phyloP scores from a whole-genome alignment of 1,140 invertebrate species.

The Lepidurus couesii region DNA sequence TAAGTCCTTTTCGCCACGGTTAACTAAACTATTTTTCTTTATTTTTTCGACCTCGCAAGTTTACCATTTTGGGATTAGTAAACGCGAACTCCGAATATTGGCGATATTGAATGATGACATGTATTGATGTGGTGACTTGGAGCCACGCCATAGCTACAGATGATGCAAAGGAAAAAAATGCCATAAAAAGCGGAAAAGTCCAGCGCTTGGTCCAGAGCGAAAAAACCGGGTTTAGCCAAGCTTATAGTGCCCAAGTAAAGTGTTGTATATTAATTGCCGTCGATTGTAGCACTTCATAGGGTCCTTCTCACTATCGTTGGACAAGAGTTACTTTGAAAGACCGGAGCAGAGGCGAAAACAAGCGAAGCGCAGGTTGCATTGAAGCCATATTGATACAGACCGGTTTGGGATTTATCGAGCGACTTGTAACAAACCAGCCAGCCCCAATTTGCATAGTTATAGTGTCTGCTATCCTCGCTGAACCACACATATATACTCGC shows the following conservation, averaged over 20 bases:
- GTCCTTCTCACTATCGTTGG: not conserved
- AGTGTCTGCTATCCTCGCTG: not conserved
- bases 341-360: not conserved
- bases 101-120: too few relatives aligned
- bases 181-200: too few relatives aligned
- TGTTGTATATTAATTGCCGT: not conserved
- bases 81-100: too few relatives aligned
- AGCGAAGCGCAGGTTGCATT: not conserved
- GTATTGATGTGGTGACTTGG: too few relatives aligned
- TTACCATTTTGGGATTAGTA: not conserved
- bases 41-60: not conserved
- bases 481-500: not conserved
- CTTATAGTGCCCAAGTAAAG: not conserved
- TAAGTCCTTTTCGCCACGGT: not conserved
- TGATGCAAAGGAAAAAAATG: too few relatives aligned
- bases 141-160: too few relatives aligned
- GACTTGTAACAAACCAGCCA: not conserved
- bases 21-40: not conserved
- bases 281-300: not conserved
- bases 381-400: not conserved
- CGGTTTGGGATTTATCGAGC: not conserved
- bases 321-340: not conserved
- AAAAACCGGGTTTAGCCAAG: not conserved
- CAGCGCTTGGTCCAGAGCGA: too few relatives aligned
- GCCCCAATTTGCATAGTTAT: constrained; percentile 14